Evolutionary conservation across 2,113 vertebrate species (phyloP), one percentile per base, ranked within the genome.

Genomic region (Misgurnus mizolepis): DNA sequence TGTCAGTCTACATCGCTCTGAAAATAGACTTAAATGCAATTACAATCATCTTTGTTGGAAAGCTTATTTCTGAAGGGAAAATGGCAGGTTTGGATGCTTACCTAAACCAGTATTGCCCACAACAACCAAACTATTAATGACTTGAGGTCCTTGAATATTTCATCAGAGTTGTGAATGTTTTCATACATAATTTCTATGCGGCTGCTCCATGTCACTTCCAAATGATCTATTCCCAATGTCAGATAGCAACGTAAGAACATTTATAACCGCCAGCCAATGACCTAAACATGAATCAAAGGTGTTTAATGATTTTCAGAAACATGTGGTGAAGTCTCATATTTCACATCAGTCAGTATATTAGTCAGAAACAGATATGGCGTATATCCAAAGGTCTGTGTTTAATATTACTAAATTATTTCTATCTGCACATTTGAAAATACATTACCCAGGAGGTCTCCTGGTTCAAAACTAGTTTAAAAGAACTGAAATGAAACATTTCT

Each of bases 281-380:
- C 43, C 43, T 14, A 76, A 76, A 76, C 47, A 66, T 14, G 62
- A 76, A 47, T 55, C 62, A 66, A 66, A 76, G 15, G 74, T 65
- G 62, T 76, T 76, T 49, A 75, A 75, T 75, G 58, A n/a, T 75
- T 75, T 72, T 58, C 56, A 34, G 58, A 62, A 47, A 61, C 58
- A 75, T 18, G 47, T 66, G 45, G 61, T 40, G 74, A 50, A 76
- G 47, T 17, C 62, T 66, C 74, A 76, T 55, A 66, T 55, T 53
- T 76, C 74, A 76, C n/a, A 64, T 76, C 7, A n/a, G 15, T 47
- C 14, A 4, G 5, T 64, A 39, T 49, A 62, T 75, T n/a, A 62
- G 18, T 14, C n/a, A 64, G 58, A 64, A 62, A 64, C 9, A 4
- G 14, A 49, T 64, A 47, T 61, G 22, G 22, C 47, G 15, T 49